Evolutionary conservation across 2,113 vertebrate genomes (phyloP), one percentile per base, ranked within the genome.

Genomic region (Pogona vitticeps): DNA sequence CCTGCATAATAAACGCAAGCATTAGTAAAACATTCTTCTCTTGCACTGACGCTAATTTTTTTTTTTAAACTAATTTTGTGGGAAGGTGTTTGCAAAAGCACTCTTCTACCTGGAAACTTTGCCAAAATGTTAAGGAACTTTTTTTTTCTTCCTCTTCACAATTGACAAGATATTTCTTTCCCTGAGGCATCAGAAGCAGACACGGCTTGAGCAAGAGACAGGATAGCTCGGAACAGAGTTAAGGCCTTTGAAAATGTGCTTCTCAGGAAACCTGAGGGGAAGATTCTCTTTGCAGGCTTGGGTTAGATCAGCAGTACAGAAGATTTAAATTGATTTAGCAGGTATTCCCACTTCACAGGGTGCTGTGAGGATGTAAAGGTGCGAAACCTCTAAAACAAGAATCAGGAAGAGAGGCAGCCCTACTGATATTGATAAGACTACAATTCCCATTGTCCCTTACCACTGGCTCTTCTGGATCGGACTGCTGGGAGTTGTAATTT

Each of bases 101-200:
- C 80, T 63, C 72, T 79, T 15, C 67, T 89, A 56, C 59, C 86
- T 88, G 79, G 76, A 56, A 84, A 1, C 18, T 20, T 38, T 38
- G 28, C 76, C 84, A 71, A 26, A 21, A 86, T n/a, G 56, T 31
- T 31, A 31, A 58, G 31, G 52, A 81, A 46, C 18, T 15, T 52
- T 52, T 52, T 65, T 36, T 28, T 38, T 59, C 8, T 65, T 38
- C 71, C 8, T 65, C 40, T 61, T 33, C n/a, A 33, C 26, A 65
- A 21, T 76, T 86, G 63, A 2, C 2, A 12, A 1, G 38, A 13
- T 46, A 14, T 65, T 31, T 31, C 14, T 70, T 70, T 14, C 36
- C 83, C 76, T 82, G 88, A 56, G 15, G 77, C 18, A 83, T 17
- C 38, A n/a, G 46, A 67, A 20, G 36, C 15, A 18, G 40, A 23